Evolutionary conservation across 2,888 invertebrate genomes (phyloP).

Genomic region (Vannuccia rotundouncinata): DNA sequence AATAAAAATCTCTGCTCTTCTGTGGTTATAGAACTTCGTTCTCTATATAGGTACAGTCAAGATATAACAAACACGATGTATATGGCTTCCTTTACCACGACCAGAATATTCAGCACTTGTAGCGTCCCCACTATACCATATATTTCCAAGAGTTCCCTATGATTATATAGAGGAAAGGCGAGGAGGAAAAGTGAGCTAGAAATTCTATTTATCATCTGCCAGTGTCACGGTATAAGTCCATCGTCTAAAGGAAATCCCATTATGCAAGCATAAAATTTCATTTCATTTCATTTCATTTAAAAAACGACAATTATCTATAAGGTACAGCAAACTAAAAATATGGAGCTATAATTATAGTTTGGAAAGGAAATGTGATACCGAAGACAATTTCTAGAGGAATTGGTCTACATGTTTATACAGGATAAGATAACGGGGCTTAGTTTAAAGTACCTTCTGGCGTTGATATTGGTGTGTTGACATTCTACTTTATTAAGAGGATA

Average conservation of each 20-base stretch:
- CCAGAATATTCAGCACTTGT: neutral
- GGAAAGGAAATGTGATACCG: neutral
- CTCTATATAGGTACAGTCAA: neutral
- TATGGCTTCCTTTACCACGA: neutral
- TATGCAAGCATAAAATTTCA: neutral
- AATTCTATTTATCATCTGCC: neutral
- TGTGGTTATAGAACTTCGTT: no score
- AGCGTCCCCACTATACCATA: no score
- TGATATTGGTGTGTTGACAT: no score
- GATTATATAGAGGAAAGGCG: neutral
- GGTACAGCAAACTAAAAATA: no score
- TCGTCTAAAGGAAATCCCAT: neutral
- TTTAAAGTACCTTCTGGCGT: neutral
- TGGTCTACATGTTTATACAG: neutral
- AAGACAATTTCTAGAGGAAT: neutral
- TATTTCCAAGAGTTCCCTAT: no score
- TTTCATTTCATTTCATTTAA: neutral
- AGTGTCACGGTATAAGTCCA: neutral
- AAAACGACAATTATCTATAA: neutral
- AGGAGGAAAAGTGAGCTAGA: neutral
- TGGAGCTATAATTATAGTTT: no score
- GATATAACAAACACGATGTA: neutral
- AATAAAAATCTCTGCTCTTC: neutral
- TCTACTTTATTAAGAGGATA: no score
- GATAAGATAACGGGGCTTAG: neutral